Evolutionary conservation across 2,797 vertebrate genomes (phyloP), one percentile per base, ranked within the genome.

Genomic region (Takifugu rubripes): DNA sequence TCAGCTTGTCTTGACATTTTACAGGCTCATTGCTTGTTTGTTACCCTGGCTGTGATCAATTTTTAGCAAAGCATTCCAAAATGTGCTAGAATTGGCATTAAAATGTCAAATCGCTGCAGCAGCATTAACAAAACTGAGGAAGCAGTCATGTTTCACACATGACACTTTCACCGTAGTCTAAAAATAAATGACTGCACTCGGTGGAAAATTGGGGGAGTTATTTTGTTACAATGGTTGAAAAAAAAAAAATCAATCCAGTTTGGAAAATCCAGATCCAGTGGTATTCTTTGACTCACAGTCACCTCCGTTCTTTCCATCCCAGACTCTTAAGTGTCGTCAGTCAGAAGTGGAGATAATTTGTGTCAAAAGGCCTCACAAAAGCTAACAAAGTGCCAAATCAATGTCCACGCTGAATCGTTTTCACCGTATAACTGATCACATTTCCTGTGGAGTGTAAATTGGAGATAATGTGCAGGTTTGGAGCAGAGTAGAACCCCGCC

Each of bases 281-380:
- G 81, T 44, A 59, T 67, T 31, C 49, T 71, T 57, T 33, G 73
- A 66, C 52, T 56, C 14, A 56, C 56, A 64, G 51, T 27, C 48
- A 59, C 49, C 45, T 70, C 66, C 36, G 52, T 50, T 75, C 63
- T 59, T 64, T 15, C 51, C 72, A 64, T 54, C 6, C 4, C 50
- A n/a, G 57, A 45, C 14, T 14, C 49, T 74, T 80, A 48, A 83
- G 74, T 81, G 85, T 67, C 47, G 56, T 62, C 63, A 74, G 50
- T 86, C 78, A 83, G 58, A 66, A 58, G 60, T 66, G 78, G 36
- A 59, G 70, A 75, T 75, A 55, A 78, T 81, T 62, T 64, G 69
- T 29, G 56, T 66, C 73, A 82, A 78, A 69, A 76, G 60, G 68
- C 44, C 66, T 68, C 49, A 48, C 51, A 45, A 75, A 67, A 74